Percentiles rank a stretch among this genome's conserved stretches.
Evolutionary conservation across 2,888 invertebrate genomes (phyloP).

Genomic region (Cheiracanthium punctorium): DNA sequence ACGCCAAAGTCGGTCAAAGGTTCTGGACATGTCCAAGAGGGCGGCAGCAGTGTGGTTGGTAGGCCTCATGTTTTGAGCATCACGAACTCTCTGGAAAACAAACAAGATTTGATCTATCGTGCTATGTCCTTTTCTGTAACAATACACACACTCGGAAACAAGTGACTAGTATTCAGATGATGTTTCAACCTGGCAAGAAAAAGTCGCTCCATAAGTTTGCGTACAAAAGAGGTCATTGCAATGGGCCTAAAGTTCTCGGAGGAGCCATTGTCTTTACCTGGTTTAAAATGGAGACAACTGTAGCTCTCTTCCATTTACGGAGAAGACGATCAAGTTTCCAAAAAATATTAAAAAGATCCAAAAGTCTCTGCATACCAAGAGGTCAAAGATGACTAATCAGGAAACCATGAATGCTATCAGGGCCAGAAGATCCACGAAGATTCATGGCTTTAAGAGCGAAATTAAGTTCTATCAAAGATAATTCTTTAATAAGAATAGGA

Average conservation of each 20-base stretch:
- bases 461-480: background rate
- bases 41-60: too few species aligned
- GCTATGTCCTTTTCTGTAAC: too few species aligned
- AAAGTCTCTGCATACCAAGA: background rate
- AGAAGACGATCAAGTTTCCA: background rate
- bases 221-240: too few species aligned
- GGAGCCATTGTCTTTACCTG: slow-evolving; percentile 1
- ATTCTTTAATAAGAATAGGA: background rate
- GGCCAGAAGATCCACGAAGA: background rate
- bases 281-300: slow-evolving; percentile 8
- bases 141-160: too few species aligned
- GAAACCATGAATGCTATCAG: slow-evolving; percentile 1
- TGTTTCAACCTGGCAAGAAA: too few species aligned
- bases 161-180: too few species aligned
- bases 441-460: slow-evolving; percentile 10
- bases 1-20: too few species aligned
- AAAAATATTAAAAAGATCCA: background rate
- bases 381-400: slow-evolving; percentile 16
- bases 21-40: too few species aligned
- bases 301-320: background rate
- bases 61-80: too few species aligned
- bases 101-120: too few species aligned
- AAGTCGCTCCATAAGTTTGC: too few species aligned
- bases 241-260: background rate
- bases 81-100: too few species aligned